Evolutionary conservation across 2,797 vertebrate species (phyloP).

Genomic region (Argya squamiceps): DNA sequence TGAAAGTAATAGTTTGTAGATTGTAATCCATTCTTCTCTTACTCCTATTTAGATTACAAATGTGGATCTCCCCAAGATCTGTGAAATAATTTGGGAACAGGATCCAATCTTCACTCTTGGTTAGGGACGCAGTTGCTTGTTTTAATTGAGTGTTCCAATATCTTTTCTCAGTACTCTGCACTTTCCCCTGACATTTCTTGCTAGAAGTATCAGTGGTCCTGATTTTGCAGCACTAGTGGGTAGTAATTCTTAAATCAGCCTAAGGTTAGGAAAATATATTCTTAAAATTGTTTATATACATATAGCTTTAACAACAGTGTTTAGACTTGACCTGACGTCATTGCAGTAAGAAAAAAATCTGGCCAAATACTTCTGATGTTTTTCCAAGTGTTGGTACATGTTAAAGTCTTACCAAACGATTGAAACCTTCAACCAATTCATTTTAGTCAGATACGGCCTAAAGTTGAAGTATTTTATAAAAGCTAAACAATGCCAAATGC

Average conservation of each 20-base stretch:
- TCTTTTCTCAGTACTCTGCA: neutral
- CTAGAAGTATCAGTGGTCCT: neutral
- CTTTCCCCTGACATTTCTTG: neutral
- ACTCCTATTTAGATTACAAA: neutral
- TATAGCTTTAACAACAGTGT: neutral
- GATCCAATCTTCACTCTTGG: rapidly evolving
- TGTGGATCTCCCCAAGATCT: neutral
- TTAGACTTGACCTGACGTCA: neutral
- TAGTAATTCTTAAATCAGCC: neutral
- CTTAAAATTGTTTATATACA: neutral
- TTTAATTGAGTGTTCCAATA: neutral
- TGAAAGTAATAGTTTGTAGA: neutral
- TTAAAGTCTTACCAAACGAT: constrained; percentile 60
- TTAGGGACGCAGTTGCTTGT: neutral
- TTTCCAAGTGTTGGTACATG: constrained; percentile 26
- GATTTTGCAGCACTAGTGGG: neutral
- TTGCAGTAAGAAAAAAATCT: neutral
- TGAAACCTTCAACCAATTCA: constrained; percentile 65
- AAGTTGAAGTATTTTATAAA: constrained; percentile 80
- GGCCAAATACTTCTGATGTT: neutral
- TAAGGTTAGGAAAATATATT: neutral
- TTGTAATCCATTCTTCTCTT: neutral
- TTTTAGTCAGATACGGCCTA: constrained; percentile 64
- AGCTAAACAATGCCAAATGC: constrained; percentile 84
- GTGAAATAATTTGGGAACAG: neutral